These are phyloP conservation scores for Verasper variegatus DNA, from an alignment of 2,113 vertebrate genomes.

Conservation along the genomic window DNA sequence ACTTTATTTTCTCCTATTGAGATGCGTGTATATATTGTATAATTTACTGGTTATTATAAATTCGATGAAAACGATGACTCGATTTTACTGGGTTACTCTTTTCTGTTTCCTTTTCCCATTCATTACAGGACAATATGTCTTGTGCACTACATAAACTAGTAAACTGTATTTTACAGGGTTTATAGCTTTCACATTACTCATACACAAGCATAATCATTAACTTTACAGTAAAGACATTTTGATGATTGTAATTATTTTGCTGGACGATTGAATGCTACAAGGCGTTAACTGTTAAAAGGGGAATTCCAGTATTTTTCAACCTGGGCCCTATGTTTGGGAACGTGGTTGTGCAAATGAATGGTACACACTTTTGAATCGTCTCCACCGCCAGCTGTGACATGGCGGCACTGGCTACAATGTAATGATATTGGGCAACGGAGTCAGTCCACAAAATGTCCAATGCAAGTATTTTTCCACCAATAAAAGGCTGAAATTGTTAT, in stretches of 20 bases:
- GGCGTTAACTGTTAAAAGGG: neutral
- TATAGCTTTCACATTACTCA: neutral
- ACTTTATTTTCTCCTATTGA: constrained; percentile 21
- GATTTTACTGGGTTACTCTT: neutral
- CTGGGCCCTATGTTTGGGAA: neutral
- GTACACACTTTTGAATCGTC: neutral
- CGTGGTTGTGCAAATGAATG: neutral
- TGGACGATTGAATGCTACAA: neutral
- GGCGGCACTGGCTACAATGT: neutral
- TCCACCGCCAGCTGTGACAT: neutral
- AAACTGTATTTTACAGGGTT: neutral
- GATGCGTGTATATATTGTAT: neutral
- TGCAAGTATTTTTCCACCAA: too few species aligned
- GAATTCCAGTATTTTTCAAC: neutral
- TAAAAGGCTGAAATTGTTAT: too few species aligned
- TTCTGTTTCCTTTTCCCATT: neutral
- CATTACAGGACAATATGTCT: neutral
- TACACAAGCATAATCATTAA: neutral
- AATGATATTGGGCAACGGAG: neutral
- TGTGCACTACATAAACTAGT: neutral
- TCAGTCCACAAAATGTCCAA: too few species aligned
- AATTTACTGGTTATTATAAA: constrained; percentile 3
- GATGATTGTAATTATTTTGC: neutral
- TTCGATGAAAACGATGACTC: neutral
- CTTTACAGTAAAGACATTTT: neutral